phyloP scores from a whole-genome alignment of 2,113 vertebrate species.

The Xerus inauris region DNA sequence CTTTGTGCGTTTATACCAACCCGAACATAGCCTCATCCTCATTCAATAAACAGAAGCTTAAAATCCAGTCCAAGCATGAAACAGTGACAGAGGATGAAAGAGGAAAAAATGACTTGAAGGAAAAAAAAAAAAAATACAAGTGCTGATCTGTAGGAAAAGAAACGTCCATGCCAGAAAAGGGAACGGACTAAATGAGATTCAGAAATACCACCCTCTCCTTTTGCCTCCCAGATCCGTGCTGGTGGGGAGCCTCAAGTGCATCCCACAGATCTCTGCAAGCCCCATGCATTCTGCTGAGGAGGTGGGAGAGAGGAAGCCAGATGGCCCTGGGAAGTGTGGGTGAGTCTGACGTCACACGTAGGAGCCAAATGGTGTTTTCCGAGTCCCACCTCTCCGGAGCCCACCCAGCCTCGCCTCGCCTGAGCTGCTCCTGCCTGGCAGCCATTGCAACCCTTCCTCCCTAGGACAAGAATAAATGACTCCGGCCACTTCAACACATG shows the following conservation, averaged over 20 bases:
- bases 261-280: conserved; percentile 21
- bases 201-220: background rate
- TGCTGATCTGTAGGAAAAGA: background rate
- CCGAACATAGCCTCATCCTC: background rate
- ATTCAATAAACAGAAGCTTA: conserved; percentile 58
- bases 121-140: background rate
- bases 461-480: background rate
- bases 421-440: background rate
- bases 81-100: conserved; percentile 41
- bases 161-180: background rate
- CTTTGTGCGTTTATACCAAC: conserved; percentile 13
- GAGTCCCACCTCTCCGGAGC: background rate
- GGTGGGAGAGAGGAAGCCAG: conserved; percentile 45
- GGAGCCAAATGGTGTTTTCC: conserved; percentile 66
- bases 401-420: background rate
- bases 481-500: background rate
- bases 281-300: background rate
- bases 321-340: conserved; percentile 67
- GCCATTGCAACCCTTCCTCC: background rate
- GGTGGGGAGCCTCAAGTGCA: background rate
- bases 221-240: background rate
- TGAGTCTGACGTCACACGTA: conserved; percentile 39
- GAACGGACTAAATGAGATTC: background rate
- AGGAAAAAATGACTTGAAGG: conserved; percentile 33
- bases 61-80: conserved; percentile 19